Evolutionary conservation across 2,888 invertebrate species (phyloP).

Genomic region (Tenthredo distinguenda): DNA sequence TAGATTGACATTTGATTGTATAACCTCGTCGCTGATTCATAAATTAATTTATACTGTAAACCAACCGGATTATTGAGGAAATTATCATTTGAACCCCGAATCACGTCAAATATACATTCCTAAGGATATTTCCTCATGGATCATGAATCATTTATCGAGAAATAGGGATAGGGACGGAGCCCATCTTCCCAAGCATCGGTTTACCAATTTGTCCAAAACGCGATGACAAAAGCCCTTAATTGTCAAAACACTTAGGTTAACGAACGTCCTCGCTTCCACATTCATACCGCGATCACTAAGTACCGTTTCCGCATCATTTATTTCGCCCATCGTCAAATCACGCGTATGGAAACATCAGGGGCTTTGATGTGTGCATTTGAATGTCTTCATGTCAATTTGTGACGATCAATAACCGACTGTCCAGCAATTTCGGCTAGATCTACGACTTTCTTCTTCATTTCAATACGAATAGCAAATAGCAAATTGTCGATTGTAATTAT

Average conservation of each 20-base stretch:
- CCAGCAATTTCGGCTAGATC: background rate
- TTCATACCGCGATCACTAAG: background rate
- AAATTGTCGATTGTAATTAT: background rate
- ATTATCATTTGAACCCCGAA: too few relatives aligned
- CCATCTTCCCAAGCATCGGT: background rate
- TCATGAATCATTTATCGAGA: background rate
- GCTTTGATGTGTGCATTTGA: background rate
- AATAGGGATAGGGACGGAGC: background rate
- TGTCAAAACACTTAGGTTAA: background rate
- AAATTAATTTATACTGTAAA: background rate
- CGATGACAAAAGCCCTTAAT: background rate
- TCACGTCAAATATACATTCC: too few relatives aligned
- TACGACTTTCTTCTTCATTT: background rate
- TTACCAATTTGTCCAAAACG: background rate
- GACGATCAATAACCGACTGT: background rate
- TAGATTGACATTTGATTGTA: background rate
- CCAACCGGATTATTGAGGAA: background rate
- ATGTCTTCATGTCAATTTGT: background rate
- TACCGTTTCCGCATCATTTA: background rate
- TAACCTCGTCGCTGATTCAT: background rate
- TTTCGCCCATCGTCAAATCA: background rate
- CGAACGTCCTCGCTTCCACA: background rate
- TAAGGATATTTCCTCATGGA: background rate
- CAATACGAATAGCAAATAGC: background rate
- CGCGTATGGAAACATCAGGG: background rate